phyloP scores from a whole-genome alignment of 2,113 vertebrate genomes.

The Corythornis vintsioides region DNA sequence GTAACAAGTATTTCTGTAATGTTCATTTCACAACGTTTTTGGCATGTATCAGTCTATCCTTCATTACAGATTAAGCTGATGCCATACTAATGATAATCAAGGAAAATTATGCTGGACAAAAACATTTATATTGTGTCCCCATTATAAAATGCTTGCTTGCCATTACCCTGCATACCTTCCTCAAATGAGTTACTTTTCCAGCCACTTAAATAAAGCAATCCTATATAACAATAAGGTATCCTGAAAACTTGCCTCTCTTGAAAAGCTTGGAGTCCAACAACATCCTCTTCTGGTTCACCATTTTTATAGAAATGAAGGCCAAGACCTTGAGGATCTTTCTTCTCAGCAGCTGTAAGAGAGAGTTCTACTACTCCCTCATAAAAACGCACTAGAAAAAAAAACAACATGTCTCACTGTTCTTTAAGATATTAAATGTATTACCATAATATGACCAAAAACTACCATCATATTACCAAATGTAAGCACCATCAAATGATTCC shows the following conservation, averaged over 20 bases:
- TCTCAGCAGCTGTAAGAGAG: constrained; percentile 91
- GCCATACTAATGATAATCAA: background rate
- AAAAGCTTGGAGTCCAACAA: constrained; percentile 89
- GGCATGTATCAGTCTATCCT: background rate
- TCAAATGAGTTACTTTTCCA: background rate
- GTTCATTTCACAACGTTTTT: background rate
- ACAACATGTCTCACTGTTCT: background rate
- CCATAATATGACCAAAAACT: no score
- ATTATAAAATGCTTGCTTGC: background rate
- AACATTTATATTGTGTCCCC: background rate
- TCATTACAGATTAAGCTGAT: background rate
- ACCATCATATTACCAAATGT: no score
- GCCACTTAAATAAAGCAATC: background rate
- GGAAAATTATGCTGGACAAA: background rate
- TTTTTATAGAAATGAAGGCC: constrained; percentile 98
- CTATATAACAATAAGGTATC: background rate
- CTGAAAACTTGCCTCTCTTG: constrained; percentile 84
- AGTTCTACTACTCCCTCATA: constrained; percentile 96
- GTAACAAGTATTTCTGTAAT: background rate
- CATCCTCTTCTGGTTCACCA: constrained; percentile 95
- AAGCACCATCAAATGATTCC: background rate
- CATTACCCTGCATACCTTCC: background rate
- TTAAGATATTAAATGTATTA: background rate
- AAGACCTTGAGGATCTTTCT: constrained; percentile 94
- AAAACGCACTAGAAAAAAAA: constrained; percentile 82